Base-by-base conservation (phyloP, 2,797 vertebrate species). In the Syngnathus acus region DNA sequence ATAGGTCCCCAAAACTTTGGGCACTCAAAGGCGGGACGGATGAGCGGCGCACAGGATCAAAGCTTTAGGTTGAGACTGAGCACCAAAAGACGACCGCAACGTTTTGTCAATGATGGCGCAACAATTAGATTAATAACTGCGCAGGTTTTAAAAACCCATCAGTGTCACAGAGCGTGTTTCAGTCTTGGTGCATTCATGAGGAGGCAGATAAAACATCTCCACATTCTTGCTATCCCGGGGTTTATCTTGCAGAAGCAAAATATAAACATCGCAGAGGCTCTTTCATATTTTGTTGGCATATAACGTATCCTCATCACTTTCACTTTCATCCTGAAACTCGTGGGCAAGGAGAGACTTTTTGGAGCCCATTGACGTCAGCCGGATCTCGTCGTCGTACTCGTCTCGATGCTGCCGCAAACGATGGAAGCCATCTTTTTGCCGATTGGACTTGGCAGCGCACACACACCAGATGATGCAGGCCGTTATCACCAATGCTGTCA, bases 401-500 rank as follows among this genome's bases (percentile, higher is more conserved):
- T 99, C 95, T 0, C 95, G 89, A 86, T 99, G 93, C 86, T 99
- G 97, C 55, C 95, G 91, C 63, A 99, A 85, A 6, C 96, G 94
- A 78, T 99, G 97, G 83, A 99, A 99, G 38, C 96, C 97, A 0
- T 99, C 96, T 76, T 99, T 99, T 71, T 98, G 95, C 39, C 85
- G 92, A 84, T 94, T 96, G 45, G 97, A 97, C 82, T 98, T 99
- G 73, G 93, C 94, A 0, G 95, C 94, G 68, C 97, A 99, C 62
- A 99, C 94, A 2, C 96, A 98, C 96, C 95, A 98, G 88, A 99
- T 97, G 84, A 99, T 99, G 74, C 94, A 98, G 19, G 95, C 94
- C 0, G 96, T 99, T 71, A 99, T 89, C 64, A 97, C 86, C 82
- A 99, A 65, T 0, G 97, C 97, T 0, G 95, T 96, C 96, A 99